These are phyloP conservation scores for Xenopus tropicalis DNA, from an alignment of 2,113 vertebrate genomes.

Conservation along the genomic window DNA sequence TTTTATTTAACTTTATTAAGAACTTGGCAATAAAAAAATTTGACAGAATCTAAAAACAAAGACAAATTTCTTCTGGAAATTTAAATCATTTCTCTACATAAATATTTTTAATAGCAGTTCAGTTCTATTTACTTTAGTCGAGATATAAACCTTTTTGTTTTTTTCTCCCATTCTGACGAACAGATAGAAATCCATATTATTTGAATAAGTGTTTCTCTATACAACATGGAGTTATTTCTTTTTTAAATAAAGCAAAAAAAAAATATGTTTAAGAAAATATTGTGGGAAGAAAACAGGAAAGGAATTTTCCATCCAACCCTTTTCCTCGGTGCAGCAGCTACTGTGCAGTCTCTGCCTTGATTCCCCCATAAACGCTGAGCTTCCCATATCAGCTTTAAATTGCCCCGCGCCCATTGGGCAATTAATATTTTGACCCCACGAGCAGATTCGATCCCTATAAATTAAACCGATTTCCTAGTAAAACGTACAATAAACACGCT, in stretches of 20 bases:
- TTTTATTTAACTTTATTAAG: too few species aligned
- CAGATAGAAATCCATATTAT: too few species aligned
- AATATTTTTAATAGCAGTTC: too few species aligned
- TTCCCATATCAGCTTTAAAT: constrained; percentile 32
- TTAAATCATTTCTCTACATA: too few species aligned
- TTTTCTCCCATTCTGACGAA: too few species aligned
- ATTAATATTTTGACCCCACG: constrained; percentile 40
- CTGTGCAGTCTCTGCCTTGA: constrained; percentile 8
- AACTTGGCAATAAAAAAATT: too few species aligned
- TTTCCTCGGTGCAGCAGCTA: constrained; percentile 12
- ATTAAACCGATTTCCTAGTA: constrained; percentile 4
- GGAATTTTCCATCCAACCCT: constrained; percentile 22
- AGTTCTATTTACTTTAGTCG: too few species aligned
- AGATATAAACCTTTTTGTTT: too few species aligned
- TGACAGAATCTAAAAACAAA: too few species aligned
- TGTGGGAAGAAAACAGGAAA: constrained; percentile 12
- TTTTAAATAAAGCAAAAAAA: not conserved
- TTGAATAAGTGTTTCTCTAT: too few species aligned
- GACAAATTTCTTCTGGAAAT: too few species aligned
- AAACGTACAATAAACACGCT: not conserved
- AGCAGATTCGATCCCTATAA: constrained; percentile 19
- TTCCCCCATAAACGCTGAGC: constrained; percentile 15
- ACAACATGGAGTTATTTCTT: not conserved
- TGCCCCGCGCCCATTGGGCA: constrained; percentile 16
- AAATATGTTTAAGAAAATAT: not conserved